phyloP scores from a whole-genome alignment of 2,797 vertebrate genomes.

The Anguilla megastoma region DNA sequence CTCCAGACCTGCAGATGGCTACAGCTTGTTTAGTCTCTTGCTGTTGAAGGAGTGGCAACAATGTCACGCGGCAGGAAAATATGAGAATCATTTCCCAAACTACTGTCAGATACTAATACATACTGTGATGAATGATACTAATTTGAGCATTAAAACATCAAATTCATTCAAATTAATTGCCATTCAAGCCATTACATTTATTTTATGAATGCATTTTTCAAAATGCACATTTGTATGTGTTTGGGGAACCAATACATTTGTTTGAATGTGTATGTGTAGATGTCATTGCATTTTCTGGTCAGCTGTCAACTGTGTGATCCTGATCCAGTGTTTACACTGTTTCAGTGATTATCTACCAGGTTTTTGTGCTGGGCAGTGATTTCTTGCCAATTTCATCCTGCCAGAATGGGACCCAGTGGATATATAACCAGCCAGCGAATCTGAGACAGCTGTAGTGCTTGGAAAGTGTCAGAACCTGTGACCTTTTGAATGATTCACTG shows the following conservation, averaged over 20 bases:
- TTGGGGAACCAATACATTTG: not conserved
- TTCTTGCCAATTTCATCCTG: not conserved
- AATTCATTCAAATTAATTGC: no score
- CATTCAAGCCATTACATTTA: no score
- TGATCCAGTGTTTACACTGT: not conserved
- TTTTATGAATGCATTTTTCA: not conserved
- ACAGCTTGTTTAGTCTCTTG: no score
- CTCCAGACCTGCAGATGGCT: no score
- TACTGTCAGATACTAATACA: no score
- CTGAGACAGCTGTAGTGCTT: constrained; percentile 11
- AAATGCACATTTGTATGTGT: not conserved
- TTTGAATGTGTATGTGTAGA: not conserved
- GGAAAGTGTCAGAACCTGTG: constrained; percentile 2
- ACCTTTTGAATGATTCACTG: constrained; percentile 5
- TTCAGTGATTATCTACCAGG: not conserved
- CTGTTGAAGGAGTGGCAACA: no score
- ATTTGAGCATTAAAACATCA: no score
- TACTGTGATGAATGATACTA: no score
- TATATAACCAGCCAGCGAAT: not conserved
- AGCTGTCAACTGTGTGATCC: not conserved
- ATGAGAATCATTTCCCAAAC: no score
- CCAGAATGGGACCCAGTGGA: constrained; percentile 7
- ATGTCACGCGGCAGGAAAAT: no score
- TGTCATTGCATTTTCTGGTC: not conserved
- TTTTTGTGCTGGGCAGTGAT: constrained; percentile 6